Conservation (phyloP, 2,113 vertebrate species). For the Tauraco erythrolophus region DNA sequence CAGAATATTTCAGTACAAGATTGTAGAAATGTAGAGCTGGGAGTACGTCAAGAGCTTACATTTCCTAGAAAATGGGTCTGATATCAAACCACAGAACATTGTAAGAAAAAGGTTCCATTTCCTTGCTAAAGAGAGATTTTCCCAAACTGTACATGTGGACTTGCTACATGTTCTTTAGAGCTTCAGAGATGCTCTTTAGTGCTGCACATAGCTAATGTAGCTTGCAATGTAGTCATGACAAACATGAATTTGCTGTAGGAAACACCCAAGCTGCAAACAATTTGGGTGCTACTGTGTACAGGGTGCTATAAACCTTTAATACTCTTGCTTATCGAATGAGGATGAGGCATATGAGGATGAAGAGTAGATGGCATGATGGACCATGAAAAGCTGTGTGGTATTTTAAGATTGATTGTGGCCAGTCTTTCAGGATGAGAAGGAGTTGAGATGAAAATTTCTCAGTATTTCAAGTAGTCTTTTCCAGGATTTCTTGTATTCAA, state of each 20-base stretch:
- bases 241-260: neutral
- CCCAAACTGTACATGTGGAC: neutral
- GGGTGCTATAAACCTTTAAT: neutral
- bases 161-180: neutral
- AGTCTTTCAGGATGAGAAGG: neutral
- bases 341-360: neutral
- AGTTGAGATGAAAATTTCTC: neutral
- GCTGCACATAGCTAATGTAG: neutral
- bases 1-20: neutral
- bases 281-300: neutral
- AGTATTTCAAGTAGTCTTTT: neutral
- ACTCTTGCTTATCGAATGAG: neutral
- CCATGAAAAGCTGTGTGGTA: neutral
- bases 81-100: neutral
- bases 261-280: neutral
- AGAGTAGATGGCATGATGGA: neutral
- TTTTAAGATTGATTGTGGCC: neutral
- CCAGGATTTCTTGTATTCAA: neutral
- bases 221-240: neutral
- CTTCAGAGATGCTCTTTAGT: neutral
- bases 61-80: neutral
- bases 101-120: neutral
- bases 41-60: neutral
- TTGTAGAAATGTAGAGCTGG: neutral
- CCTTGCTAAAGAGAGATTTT: neutral